Evolutionary conservation across 2,113 vertebrate species (phyloP), one percentile per base, ranked within the genome.

Genomic region (Empidonax traillii): DNA sequence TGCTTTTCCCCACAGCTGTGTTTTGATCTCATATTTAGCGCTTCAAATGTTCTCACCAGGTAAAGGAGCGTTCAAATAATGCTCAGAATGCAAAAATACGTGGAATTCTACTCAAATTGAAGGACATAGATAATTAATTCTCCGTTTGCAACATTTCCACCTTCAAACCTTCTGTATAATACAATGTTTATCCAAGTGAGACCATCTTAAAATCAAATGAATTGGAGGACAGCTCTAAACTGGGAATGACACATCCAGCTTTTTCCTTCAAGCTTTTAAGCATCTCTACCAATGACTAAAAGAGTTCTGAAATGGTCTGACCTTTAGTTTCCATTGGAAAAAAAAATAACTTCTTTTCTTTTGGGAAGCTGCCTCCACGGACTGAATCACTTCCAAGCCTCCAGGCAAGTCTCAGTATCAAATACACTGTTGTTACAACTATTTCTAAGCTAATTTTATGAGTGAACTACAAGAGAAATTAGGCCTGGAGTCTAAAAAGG

Each of bases 251-350:
- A 93, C 71, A n/a, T 41, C n/a, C 77, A 94, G 85, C 63, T 93
- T 95, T 93, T 93, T 66, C 90, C 85, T 94, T 94, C 41, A 85
- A 87, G 83, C 52, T 95, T 95, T 94, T 93, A 87, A 97, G 61
- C 51, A 89, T 95, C 65, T 77, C 58, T 66, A 72, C 66, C 95
- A 96, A 97, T 63, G 93, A 68, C 31, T 74, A 68, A 94, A 97
- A 59, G 82, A 94, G 92, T 96, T 92, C 90, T 78, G 53, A 97
- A 98, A 89, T 49, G 56, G 19, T 37, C 49, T 96, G 93, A 96
- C 86, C 85, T 91, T 97, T 96, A 81, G 25, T 85, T 94, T 95
- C 44, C 61, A 10, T 87, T 94, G 91, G 21, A 16, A 5, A 35
- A 11, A 12, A 10, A 35, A 49, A 49, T 35, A 31, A 4, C 37